Conservation (phyloP, 2,797 vertebrate genomes). For the Mus caroli region DNA sequence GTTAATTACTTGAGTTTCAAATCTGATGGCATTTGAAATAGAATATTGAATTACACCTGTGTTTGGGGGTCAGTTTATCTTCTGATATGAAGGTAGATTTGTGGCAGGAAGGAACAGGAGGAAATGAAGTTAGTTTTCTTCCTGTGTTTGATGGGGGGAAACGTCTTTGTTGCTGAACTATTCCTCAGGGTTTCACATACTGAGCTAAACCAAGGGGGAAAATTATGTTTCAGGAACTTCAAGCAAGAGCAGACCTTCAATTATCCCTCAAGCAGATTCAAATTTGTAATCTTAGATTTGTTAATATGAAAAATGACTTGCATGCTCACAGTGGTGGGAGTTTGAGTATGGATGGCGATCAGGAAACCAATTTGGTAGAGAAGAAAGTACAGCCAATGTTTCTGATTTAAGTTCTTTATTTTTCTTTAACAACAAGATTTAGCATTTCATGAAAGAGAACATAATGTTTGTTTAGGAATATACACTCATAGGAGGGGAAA, state of each 20-base stretch:
- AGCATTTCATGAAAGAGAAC: conserved; percentile 43
- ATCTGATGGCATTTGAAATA: conserved; percentile 83
- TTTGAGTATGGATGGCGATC: not conserved
- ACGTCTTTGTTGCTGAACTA: conserved; percentile 73
- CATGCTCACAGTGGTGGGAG: not conserved
- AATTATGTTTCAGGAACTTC: conserved; percentile 81
- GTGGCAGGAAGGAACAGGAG: conserved; percentile 73
- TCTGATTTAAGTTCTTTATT: conserved; percentile 35
- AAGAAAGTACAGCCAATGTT: not conserved
- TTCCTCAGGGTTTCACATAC: conserved; percentile 70
- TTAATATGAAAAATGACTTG: conserved; percentile 79
- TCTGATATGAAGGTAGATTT: conserved; percentile 80
- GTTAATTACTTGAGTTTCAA: conserved; percentile 78
- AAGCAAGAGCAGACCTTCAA: conserved; percentile 75
- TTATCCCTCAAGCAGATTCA: conserved; percentile 78
- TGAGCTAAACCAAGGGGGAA: conserved; percentile 73
- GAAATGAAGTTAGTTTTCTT: conserved; percentile 83
- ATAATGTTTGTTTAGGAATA: conserved; percentile 45
- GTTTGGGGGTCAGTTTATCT: conserved; percentile 80
- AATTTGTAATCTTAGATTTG: conserved; percentile 78
- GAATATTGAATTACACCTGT: conserved; percentile 82
- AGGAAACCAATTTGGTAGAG: conserved; percentile 54
- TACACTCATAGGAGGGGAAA: not conserved
- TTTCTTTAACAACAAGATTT: conserved; percentile 35
- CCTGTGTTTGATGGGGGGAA: conserved; percentile 72